These are phyloP conservation scores for Drosophila yakuba DNA, from an alignment of 1,140 invertebrate genomes.

Conservation along the genomic window DNA sequence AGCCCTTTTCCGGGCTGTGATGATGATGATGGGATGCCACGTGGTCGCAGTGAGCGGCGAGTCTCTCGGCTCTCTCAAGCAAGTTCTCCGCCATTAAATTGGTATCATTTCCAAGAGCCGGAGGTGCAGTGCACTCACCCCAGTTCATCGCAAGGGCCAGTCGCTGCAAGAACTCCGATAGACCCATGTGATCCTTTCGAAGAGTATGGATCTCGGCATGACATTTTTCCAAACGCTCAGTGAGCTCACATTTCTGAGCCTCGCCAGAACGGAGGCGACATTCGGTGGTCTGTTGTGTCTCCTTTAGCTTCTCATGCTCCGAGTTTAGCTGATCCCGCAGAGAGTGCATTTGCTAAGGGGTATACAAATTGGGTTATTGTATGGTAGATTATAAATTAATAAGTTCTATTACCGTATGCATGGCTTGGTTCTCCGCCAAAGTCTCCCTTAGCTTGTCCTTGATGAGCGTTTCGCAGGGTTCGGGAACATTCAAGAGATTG, in stretches of 20 bases:
- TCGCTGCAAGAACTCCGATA: slow-evolving; percentile 86
- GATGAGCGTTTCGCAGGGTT: slow-evolving; percentile 90
- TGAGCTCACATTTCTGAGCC: slow-evolving; percentile 89
- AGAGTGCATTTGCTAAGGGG: slow-evolving; percentile 88
- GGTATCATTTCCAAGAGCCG: slow-evolving; percentile 89
- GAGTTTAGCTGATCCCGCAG: slow-evolving; percentile 89
- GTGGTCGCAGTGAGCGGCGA: slow-evolving; percentile 88
- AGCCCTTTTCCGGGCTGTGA: slow-evolving; percentile 63
- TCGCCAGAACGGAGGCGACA: slow-evolving; percentile 88
- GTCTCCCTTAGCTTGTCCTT: slow-evolving; percentile 91
- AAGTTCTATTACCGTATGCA: slow-evolving; percentile 87
- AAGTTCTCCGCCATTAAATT: slow-evolving; percentile 92
- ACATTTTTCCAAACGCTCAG: slow-evolving; percentile 89
- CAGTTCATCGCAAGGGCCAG: slow-evolving; percentile 86
- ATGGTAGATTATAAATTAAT: not conserved
- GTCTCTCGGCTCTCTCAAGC: slow-evolving; percentile 90
- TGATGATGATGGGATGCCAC: slow-evolving; percentile 52
- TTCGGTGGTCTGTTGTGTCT: slow-evolving; percentile 87
- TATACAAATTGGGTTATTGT: not conserved
- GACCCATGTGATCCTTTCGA: slow-evolving; percentile 78
- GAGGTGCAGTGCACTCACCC: slow-evolving; percentile 77
- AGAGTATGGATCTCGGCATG: slow-evolving; percentile 88
- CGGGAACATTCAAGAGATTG: slow-evolving; percentile 83
- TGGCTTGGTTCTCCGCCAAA: slow-evolving; percentile 90
- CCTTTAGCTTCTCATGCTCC: slow-evolving; percentile 87